Evolutionary conservation across 2,797 vertebrate genomes (phyloP).

Genomic region (Anabas testudineus): DNA sequence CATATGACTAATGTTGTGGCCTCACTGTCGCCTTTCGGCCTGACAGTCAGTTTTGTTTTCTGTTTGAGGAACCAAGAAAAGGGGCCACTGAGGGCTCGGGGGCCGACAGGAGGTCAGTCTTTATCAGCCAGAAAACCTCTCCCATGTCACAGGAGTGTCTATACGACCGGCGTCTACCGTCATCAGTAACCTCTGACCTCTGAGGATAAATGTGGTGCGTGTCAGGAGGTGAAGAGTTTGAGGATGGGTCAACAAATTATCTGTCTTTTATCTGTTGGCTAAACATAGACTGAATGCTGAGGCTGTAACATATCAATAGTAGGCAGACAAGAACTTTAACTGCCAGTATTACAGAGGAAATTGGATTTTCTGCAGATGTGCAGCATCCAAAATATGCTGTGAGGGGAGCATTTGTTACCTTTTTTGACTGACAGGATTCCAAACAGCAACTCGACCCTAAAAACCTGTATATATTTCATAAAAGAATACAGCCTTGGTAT

Average conservation of each 20-base stretch:
- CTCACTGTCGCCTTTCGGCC: slow-evolving; percentile 1
- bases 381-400: too few species aligned
- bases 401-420: too few species aligned
- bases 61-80: background rate
- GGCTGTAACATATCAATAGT: background rate
- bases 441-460: too few species aligned
- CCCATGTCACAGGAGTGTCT: slow-evolving; percentile 8
- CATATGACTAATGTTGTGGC: background rate
- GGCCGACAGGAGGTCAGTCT: slow-evolving; percentile 27
- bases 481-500: too few species aligned
- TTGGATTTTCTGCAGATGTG: too few species aligned
- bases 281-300: slow-evolving; percentile 3
- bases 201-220: slow-evolving; percentile 8
- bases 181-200: slow-evolving; percentile 30
- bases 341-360: too few species aligned
- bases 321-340: too few species aligned
- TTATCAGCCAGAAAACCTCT: slow-evolving; percentile 55
- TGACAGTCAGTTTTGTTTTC: background rate
- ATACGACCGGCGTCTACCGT: background rate
- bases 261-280: slow-evolving; percentile 7
- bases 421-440: too few species aligned
- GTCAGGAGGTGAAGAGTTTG: slow-evolving; percentile 1
- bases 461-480: too few species aligned
- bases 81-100: background rate
- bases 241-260: background rate